Base-by-base conservation (phyloP, 2,888 invertebrate genomes). In the Hyposoter didymator region DNA sequence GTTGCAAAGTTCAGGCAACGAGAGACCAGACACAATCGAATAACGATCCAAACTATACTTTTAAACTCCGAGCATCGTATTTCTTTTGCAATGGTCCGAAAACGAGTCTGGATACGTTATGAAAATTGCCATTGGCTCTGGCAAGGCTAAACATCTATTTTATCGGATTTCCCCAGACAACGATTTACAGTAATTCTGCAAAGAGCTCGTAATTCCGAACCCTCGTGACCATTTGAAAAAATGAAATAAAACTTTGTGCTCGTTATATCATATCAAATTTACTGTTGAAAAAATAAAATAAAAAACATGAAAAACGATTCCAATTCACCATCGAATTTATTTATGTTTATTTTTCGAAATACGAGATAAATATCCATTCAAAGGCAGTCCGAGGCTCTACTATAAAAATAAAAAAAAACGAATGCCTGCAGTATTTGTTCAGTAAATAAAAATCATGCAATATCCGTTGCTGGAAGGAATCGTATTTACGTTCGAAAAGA, bases 61-160 rank as follows among this genome's bases (percentile, higher is more conserved):
- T 66, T 45, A n/a, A 82, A 83, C 67, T 74, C 47, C 14, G 5
- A 22, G 14, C 39, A 17, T 67, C 69, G 47, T 59, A 49, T 67
- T 43, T 78, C 47, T 47, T 39, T 43, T 52, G 22, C 28, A 47
- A 64, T 55, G 55, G 59, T 28, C 49, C 62, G 59, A 70, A 47
- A 78, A 45, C 32, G 19, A 70, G 47, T 49, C 28, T 12, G 8
- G 49, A 14, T 74, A 79, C 45, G 79, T 84, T 75, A 79, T 70
- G 64, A 64, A 79, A 79, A 84, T 84, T 39, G 69, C 62, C 43
- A 84, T 84, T 78, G 47, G 47, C 14, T 84, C 74, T 43, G 52
- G 52, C 52, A 64, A 43, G 47, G 47, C n/a, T 45, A 43, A 62
- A 62, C 74, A 74, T 84, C 67, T 52, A 79, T 47, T 79, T 67